These are phyloP conservation scores for Falco peregrinus DNA, from an alignment of 2,797 vertebrate species.

Conservation along the genomic window DNA sequence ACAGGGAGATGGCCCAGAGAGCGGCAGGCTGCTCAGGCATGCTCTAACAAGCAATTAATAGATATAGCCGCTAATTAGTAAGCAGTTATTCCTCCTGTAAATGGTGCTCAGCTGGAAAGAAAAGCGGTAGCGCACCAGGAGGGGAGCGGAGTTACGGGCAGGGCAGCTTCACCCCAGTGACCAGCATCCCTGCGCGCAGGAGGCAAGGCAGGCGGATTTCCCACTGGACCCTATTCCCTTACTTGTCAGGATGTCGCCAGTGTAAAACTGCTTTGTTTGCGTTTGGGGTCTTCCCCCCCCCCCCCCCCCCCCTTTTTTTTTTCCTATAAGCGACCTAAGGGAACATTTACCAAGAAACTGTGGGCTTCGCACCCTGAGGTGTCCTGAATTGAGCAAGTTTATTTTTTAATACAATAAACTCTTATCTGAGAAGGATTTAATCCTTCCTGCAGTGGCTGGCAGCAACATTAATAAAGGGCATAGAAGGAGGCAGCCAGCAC, in stretches of 20 bases:
- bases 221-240: background rate
- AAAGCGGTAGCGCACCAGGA: background rate
- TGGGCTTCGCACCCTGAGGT: background rate
- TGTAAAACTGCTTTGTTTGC: background rate
- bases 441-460: background rate
- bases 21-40: conserved; percentile 52
- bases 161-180: background rate
- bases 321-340: background rate
- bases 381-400: background rate
- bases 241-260: background rate
- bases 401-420: background rate
- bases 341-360: background rate
- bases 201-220: background rate
- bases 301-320: background rate
- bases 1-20: conserved; percentile 32
- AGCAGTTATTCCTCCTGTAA: conserved; percentile 64
- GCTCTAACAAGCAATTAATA: conserved; percentile 70
- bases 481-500: background rate
- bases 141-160: background rate
- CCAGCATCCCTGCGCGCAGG: background rate
- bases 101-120: background rate
- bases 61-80: conserved; percentile 67
- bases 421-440: background rate
- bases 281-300: background rate
- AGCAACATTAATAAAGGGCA: background rate